Conservation (phyloP, 2,797 vertebrate species). For the Rhincodon typus region DNA sequence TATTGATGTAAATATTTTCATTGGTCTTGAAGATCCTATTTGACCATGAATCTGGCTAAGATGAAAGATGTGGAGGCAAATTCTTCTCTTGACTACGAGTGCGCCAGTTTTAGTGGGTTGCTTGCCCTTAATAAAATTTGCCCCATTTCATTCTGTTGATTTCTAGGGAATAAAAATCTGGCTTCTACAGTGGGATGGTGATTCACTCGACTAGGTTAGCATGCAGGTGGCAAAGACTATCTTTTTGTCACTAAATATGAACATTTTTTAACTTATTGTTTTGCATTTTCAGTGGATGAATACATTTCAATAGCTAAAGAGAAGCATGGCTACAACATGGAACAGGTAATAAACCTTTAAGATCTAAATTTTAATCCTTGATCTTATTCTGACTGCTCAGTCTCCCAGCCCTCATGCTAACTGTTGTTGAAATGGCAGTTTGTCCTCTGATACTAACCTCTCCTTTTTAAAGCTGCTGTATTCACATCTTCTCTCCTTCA, state of each 20-base stretch:
- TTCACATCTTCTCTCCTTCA: not conserved
- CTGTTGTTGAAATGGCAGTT: not conserved
- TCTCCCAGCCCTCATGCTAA: not conserved
- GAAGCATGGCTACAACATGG: slow-evolving; percentile 96
- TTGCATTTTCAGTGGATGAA: slow-evolving; percentile 77
- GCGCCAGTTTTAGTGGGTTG: not conserved
- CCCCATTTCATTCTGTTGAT: not conserved
- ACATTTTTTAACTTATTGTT: slow-evolving; percentile 42
- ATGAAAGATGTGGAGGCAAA: not conserved
- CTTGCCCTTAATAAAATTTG: too few relatives aligned
- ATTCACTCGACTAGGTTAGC: not conserved
- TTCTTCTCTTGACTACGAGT: not conserved
- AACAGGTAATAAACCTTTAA: slow-evolving; percentile 68
- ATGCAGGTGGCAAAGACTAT: not conserved
- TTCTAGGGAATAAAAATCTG: not conserved
- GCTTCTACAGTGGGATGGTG: not conserved
- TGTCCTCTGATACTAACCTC: not conserved
- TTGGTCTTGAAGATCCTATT: too few relatives aligned
- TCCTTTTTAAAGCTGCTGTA: not conserved
- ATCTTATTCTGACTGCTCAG: not conserved
- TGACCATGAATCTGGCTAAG: too few relatives aligned
- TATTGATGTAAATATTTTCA: not conserved
- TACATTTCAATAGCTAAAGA: slow-evolving; percentile 91
- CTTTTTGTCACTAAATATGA: not conserved
- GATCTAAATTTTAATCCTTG: slow-evolving; percentile 14